These are phyloP conservation scores for Oscheius sp. DNA, from an alignment of 2,888 invertebrate genomes.

Conservation along the genomic window DNA sequence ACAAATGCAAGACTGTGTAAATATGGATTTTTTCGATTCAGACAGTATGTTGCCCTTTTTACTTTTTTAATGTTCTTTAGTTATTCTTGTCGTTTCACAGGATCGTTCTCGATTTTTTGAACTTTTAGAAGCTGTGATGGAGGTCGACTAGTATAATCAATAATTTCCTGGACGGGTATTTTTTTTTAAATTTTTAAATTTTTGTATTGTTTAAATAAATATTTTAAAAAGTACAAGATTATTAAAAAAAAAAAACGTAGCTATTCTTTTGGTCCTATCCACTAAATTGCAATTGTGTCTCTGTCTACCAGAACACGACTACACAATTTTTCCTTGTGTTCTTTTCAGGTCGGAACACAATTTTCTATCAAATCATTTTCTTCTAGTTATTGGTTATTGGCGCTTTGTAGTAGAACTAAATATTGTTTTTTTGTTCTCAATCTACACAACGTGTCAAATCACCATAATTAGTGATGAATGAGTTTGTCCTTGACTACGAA, in stretches of 20 bases:
- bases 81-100: conserved; percentile 43
- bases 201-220: background rate
- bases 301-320: no score
- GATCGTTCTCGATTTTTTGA: conserved; percentile 55
- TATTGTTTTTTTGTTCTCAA: no score
- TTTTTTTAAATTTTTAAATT: background rate
- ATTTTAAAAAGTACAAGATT: background rate
- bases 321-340: background rate
- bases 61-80: conserved; percentile 24
- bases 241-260: background rate
- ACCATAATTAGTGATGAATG: no score
- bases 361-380: no score
- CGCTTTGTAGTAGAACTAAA: no score
- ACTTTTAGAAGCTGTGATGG: conserved; percentile 45
- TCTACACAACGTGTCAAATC: no score
- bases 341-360: no score
- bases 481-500: background rate
- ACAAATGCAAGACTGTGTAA: background rate
- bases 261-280: background rate
- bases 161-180: conserved; percentile 9
- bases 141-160: background rate
- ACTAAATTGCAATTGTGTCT: no score
- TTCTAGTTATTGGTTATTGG: no score
- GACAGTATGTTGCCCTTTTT: conserved; percentile 37
- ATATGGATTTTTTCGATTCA: conserved; percentile 42